Conservation (phyloP, 2,113 vertebrate genomes). For the Chiloscyllium plagiosum region DNA sequence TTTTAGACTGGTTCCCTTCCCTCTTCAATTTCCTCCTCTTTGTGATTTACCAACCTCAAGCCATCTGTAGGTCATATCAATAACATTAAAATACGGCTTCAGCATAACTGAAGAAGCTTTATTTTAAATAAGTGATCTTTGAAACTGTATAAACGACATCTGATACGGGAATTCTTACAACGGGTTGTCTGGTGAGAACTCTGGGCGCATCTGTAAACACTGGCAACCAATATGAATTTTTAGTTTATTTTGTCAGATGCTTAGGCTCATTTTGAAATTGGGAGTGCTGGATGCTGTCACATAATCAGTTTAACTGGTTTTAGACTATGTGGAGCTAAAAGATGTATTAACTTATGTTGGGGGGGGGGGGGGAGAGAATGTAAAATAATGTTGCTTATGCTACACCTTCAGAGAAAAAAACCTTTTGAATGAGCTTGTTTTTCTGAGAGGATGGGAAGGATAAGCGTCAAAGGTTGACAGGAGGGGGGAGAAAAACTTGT, state of each 20-base stretch:
- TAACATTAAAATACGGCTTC: not conserved
- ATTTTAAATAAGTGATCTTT: not conserved
- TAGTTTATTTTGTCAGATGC: not conserved
- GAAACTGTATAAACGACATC: slow-evolving; percentile 4
- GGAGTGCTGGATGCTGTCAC: not conserved
- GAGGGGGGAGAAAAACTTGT: no score
- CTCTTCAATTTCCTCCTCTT: not conserved
- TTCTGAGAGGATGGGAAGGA: not conserved
- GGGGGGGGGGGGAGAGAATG: no score
- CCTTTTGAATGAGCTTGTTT: not conserved
- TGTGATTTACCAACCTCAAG: not conserved
- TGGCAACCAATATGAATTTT: not conserved
- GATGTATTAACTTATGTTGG: not conserved
- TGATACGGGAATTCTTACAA: not conserved
- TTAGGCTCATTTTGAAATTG: not conserved
- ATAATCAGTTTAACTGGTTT: not conserved
- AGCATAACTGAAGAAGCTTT: not conserved
- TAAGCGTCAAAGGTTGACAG: not conserved
- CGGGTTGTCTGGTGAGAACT: not conserved
- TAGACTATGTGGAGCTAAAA: not conserved
- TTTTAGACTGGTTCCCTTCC: not conserved
- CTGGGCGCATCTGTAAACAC: not conserved
- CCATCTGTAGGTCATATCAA: not conserved
- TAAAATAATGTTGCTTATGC: not conserved
- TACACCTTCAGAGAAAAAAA: not conserved